Base-by-base conservation (phyloP, 64 coral and sea anemone genomes). In the Stylophora pistillata region DNA sequence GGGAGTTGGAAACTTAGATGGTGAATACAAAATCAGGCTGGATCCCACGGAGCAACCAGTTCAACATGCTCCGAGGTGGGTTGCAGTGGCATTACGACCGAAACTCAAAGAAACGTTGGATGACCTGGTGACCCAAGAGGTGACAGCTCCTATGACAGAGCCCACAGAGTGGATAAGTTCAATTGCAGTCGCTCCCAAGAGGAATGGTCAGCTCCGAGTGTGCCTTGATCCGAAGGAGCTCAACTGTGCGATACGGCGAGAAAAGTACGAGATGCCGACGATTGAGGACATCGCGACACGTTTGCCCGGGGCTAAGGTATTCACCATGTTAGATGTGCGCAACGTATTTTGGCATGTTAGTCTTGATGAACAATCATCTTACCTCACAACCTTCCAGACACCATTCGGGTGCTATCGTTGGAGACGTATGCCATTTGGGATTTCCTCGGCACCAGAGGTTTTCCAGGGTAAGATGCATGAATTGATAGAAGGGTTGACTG, bases 171-270 rank as follows among this genome's bases (percentile, higher is more conserved):
- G 82, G 90, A 79, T 86, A 53, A 92, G 90, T 30, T 92, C 73
- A 1, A 66, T 92, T 75, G 83, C 87, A 23, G 83, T 16, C 9
- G 89, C 78, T 9, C 90, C 90, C 5, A 92, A 86, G 62, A 79
- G 72, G 33, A 81, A 93, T 64, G 76, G 85, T 41, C 87, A 88
- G 54, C 82, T 82, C 62, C 73, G 91, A 0, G 30, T 93, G 74
- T 93, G 66, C 26, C 53, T 93, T 17, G 91, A 93, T 56, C 91
- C 91, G 23, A 88, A 93, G 31, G 77, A 91, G 29, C 80, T 85
- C 13, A 91, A 85, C 30, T 60, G 64, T 14, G 79, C 80, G 18
- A 64, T 64, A 30, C 74, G 73, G 26, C 58, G 91, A n/a, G 83
- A 87, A 18, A 56, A 80, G 21, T 87, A 87, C 15, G 84, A 76